Evolutionary conservation across 2,113 vertebrate species (phyloP), one percentile per base, ranked within the genome.

Genomic region (Aspidoscelis tigris): DNA sequence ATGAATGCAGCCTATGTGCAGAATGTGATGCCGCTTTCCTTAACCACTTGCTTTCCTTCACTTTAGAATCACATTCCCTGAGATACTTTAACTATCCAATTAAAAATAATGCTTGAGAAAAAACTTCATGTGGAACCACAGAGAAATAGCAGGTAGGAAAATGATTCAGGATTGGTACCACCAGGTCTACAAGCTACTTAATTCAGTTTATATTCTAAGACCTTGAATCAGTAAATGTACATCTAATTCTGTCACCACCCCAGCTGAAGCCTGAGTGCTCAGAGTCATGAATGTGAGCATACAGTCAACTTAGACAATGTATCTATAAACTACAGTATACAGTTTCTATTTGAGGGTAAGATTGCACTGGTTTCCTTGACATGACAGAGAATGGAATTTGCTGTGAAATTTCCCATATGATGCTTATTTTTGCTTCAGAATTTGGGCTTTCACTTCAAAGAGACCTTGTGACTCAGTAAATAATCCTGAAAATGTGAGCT

Each of bases 401-500:
- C 70, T 85, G 83, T 85, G 83, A 85, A 85, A 74, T 84, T 65
- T 33, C 26, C 70, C 43, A 18, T 64, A 84, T 20, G n/a, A 41
- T 43, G 58, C 70, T 53, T 85, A 80, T 41, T 74, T 79, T 74
- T 85, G 26, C 61, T 79, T 74, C 16, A 20, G n/a, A 82, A 82
- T 85, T 65, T 80, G 44, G 26, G 76, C 77, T 53, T 80, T 66
- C n/a, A 80, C 83, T 79, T 85, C 55, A 76, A 84, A 84, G 43
- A 65, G 69, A 79, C 69, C 70, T 80, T 85, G 61, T 73, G 83
- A 65, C 79, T 85, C 70, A 7, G 12, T 64, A 74, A 85, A 85
- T 85, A 85, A 85, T 84, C 21, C 69, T 79, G 69, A 58, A 84
- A 73, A 66, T 79, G 11, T 79, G 76, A 84, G 73, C 70, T 47